These are phyloP conservation scores for Gavialis gangeticus DNA, from an alignment of 2,113 vertebrate species.

Conservation along the genomic window DNA sequence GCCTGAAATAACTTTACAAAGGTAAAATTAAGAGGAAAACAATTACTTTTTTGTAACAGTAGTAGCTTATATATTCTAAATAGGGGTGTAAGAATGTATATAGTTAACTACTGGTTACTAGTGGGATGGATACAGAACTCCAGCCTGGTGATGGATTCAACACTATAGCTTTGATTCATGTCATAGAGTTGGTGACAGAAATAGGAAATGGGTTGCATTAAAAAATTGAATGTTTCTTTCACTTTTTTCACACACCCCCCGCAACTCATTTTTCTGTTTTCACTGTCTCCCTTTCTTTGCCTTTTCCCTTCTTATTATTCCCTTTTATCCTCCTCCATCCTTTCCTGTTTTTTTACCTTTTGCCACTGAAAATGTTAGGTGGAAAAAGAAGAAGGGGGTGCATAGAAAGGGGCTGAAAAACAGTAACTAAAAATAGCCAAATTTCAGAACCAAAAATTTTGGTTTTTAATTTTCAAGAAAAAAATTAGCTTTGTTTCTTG, in stretches of 20 bases:
- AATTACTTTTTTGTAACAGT: background rate
- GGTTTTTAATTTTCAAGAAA: background rate
- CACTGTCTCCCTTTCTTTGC: too few relatives aligned
- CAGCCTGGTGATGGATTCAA: background rate
- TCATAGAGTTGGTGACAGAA: background rate
- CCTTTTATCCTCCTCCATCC: background rate
- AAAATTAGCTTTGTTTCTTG: background rate
- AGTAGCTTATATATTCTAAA: fast-evolving
- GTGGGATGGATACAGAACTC: background rate
- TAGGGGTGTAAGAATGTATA: background rate
- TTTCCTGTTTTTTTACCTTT: background rate
- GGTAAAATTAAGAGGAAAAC: background rate
- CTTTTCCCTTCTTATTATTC: background rate
- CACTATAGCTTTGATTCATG: background rate
- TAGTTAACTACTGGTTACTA: background rate
- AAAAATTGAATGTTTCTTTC: background rate
- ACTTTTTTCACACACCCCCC: background rate
- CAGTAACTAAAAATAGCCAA: background rate
- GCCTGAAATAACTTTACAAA: background rate
- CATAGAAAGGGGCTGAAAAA: background rate
- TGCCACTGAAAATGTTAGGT: background rate
- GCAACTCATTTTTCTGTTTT: too few relatives aligned
- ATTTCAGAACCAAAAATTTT: background rate
- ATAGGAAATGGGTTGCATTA: background rate
- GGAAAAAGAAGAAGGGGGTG: background rate